Base-by-base conservation (phyloP, 37 sponge, comb jelly and placozoan genomes). In the Ianthella basta region DNA sequence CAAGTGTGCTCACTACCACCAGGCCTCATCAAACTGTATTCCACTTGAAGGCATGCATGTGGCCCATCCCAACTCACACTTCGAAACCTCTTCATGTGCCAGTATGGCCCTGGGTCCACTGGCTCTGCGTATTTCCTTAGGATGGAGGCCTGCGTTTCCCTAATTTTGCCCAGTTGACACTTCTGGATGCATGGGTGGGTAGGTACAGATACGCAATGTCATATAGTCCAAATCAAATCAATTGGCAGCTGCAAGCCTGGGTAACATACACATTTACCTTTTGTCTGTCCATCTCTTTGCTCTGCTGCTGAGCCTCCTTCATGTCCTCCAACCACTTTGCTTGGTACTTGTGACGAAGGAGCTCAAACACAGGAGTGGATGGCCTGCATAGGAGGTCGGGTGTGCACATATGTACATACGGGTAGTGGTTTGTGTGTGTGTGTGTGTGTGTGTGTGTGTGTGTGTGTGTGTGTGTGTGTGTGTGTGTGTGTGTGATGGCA, bases 361-460 rank as follows among this genome's bases (percentile, higher is more conserved):
- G 87, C 32, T 94, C 91, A 83, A 85, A 89, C 19, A 97, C 75
- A 23, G 97, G 97, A 25, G 93, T 94, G 16, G 97, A 97, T 14
- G 97, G 97, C 25, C 97, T 92, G 82, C 15, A 44, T 6, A n/a
- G n/a, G 59, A n/a, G n/a, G n/a, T n/a, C n/a, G n/a, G n/a, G n/a
- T n/a, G n/a, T n/a, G n/a, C n/a, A n/a, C n/a, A n/a, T n/a, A n/a
- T n/a, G n/a, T n/a, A n/a, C n/a, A n/a, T n/a, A n/a, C n/a, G 84
- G 60, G 23, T 19, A n/a, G 50, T 44, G 50, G 50, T 44, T 6
- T 12, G 8, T 3, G 15, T 25, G 16, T 55, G 20, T 38, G 10
- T 0, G 56, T 36, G 21, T 27, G 24, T n/a, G n/a, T n/a, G n/a
- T n/a, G n/a, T n/a, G n/a, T n/a, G n/a, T n/a, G n/a, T n/a, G n/a